Evolutionary conservation across 2,888 invertebrate species (phyloP), one percentile per base, ranked within the genome.

Genomic region (Heteromurus nitidus): DNA sequence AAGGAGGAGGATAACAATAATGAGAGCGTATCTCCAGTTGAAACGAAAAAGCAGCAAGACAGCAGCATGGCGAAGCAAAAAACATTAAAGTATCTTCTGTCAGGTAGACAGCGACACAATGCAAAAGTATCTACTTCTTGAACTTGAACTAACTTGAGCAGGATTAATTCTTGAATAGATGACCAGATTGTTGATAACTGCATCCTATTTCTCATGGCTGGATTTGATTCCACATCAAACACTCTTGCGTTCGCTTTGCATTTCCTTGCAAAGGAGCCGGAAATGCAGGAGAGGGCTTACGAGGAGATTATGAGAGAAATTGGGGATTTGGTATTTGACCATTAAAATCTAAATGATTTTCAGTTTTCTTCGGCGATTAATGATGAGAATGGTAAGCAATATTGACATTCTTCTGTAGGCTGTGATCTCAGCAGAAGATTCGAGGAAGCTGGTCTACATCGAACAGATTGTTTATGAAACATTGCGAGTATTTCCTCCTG

Each of bases 381-480:
- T n/a, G n/a, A n/a, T n/a, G n/a, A n/a, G n/a, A n/a, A n/a, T n/a
- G n/a, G n/a, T n/a, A n/a, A n/a, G 20, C 5, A 53, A n/a, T 18
- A n/a, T 16, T 13, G 53, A 18, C 31, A 65, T 60, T 67, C 36
- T 26, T 68, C 2, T n/a, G 86, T 85, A 82, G 85, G 80, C 72
- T 84, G n/a, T n/a, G 5, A 87, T 86, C 3, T 74, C 83, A 1
- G 84, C 85, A 13, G 85, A 87, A 65, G 87, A 87, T 28, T 83
- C 82, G 55, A 84, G 79, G 50, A 86, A 85, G 72, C 62, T 87
- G 31, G 72, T 69, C 28, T 87, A 74, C 65, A 55, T 87, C 3
- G 86, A 86, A 53, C 87, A 84, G 74, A 86, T 87, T 31, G 82
- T 87, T 62, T 85, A 85, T 31, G 87, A 87, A 70, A 86, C 86